These are phyloP conservation scores for Unio delphinus DNA, from an alignment of 2,888 invertebrate species.

Conservation along the genomic window DNA sequence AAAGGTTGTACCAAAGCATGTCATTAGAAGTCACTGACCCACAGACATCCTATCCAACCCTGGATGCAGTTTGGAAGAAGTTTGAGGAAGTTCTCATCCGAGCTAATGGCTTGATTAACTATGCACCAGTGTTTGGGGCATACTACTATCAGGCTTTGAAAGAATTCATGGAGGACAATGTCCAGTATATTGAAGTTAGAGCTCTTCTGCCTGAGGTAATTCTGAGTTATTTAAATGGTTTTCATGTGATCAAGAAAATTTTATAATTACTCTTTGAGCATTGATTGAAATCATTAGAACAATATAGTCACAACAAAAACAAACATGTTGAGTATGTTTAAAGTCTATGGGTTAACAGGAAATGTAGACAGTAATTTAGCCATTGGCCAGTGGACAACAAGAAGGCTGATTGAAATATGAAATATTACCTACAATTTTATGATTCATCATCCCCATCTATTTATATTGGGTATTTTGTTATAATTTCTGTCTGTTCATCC, in stretches of 20 bases:
- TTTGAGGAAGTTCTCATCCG: slow-evolving; percentile 50
- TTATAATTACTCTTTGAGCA: neutral
- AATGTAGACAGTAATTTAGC: neutral
- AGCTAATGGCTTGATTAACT: slow-evolving; percentile 53
- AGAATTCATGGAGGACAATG: slow-evolving; percentile 60
- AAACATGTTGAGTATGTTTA: neutral
- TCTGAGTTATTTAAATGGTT: neutral
- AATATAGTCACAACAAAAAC: neutral
- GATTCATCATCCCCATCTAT: too few relatives aligned
- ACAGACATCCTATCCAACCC: slow-evolving; percentile 32
- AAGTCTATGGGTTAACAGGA: neutral
- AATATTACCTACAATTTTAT: too few relatives aligned
- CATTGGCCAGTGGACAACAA: too few relatives aligned
- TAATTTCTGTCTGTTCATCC: too few relatives aligned
- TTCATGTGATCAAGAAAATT: neutral
- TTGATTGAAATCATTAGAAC: neutral
- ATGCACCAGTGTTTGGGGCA: slow-evolving; percentile 56
- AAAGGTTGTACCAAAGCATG: slow-evolving; percentile 56
- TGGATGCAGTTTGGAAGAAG: slow-evolving; percentile 52
- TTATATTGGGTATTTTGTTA: too few relatives aligned
- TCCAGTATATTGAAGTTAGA: slow-evolving; percentile 65
- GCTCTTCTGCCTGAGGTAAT: slow-evolving; percentile 52
- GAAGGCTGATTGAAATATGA: too few relatives aligned
- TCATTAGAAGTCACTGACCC: slow-evolving; percentile 49
- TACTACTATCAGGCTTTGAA: slow-evolving; percentile 56